Base-by-base conservation (phyloP, 2,888 invertebrate species). In the Laspeyria flexula region DNA sequence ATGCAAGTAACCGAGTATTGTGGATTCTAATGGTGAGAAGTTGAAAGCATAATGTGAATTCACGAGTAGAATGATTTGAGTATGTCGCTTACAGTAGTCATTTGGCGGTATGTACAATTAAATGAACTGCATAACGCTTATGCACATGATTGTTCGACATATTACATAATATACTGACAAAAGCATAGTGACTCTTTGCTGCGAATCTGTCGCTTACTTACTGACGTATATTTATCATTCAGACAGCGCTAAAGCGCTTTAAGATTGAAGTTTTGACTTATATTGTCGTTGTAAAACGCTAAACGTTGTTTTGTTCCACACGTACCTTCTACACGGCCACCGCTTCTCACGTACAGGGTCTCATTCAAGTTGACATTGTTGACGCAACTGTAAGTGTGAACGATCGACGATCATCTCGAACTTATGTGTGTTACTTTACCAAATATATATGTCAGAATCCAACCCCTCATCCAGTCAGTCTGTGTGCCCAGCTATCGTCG, bases 331-430 rank as follows among this genome's bases (percentile, higher is more conserved):
- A 77, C 67, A 57, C 85, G 88, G 83, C 81, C 81, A 65, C 71
- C 81, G 80, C 85, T 71, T 73, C 84, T 77, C 81, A 77, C 81
- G 77, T 74, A 78, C 90, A 92, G 92, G 89, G 87, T 86, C 87
- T 84, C 86, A 82, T 88, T 79, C 88, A 88, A 88, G 92, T 91
- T 89, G 90, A 91, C 84, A 88, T 91, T 85, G 81, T 90, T 81
- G 84, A 93, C 71, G 83, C 92, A 79, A 92, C 89, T 92, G 94
- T 94, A 93, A 94, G 94, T 94, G 77, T 80, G 83, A 77, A 72
- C 75, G 21, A 77, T 77, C 82, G 76, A 76, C 78, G 78, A 75
- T 85, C 80, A 81, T 81, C 79, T 81, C 84, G 73, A 82, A 81
- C 76, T 75, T 88, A 79, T 89, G 84, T 90, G 90, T 90, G 90